Evolutionary conservation across 37 sponge, comb jelly and placozoan genomes (phyloP), one percentile per base, ranked within the genome.

Genomic region (Ianthella basta): DNA sequence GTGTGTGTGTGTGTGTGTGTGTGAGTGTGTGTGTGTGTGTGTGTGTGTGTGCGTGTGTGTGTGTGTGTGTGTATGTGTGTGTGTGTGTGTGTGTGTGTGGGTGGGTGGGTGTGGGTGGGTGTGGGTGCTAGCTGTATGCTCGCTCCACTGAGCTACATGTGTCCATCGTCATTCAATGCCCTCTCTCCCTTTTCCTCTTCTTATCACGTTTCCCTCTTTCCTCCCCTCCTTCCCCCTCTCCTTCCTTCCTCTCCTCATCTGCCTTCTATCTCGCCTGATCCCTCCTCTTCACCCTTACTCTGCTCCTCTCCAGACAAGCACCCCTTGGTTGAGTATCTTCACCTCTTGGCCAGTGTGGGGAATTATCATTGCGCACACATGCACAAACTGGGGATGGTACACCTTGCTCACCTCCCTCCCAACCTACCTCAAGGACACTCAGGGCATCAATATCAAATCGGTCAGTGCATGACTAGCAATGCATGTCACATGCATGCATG

Each of bases 321-420:
- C 85, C 8, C 89, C 89, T 37, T 89, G 89, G 89, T 3, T 68
- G 33, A 32, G 25, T 4, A 84, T 91, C 14, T 50, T 89, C 30
- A 80, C 86, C 25, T 89, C 88, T 19, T 65, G 79, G 21, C 74
- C 92, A 6, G 82, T 89, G 56, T 89, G 88, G 92, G 92, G 64
- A 10, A 91, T 91, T 25, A 30, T 89, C 21, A 63, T 88, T 30
- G 87, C 80, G 12, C 81, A 89, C 30, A 57, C 90, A 56, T 85
- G 86, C 65, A 88, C 85, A 56, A 91, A 91, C 44, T 91, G 88
- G 88, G 92, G 88, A 55, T 88, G 77, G 79, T 91, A 91, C 69
- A 89, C 86, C 55, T 66, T 91, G 37, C 86, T 91, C 5, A 91
- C 88, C 30, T 82, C 83, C 44, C 44, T 91, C 37, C 92, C 92